Base-by-base conservation (phyloP, 2,797 vertebrate species). In the Chloroceryle inda region DNA sequence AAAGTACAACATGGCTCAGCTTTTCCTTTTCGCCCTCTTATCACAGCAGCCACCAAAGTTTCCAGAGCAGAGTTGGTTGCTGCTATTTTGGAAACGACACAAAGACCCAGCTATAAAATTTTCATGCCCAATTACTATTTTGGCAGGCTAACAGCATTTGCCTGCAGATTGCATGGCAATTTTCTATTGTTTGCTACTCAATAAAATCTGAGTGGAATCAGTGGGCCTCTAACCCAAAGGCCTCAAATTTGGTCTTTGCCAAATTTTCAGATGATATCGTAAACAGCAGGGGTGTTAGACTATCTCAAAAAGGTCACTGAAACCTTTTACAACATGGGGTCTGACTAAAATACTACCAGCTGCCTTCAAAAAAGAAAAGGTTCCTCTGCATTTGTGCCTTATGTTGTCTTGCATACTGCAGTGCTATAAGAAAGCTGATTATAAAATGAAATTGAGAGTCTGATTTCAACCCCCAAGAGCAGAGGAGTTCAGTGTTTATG, bases 91-190 rank as follows among this genome's bases (percentile, higher is more conserved):
- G 90, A 95, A 85, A 83, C 0, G 4, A 77, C 67, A 92, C 26
- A 85, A 69, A 88, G 49, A 80, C 73, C n/a, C 76, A 93, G 72
- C 88, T 87, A 95, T 85, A 94, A 96, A 92, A 93, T 94, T 90
- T 95, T 95, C 90, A 96, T 95, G 94, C 77, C 82, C 94, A 95
- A 92, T 96, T 95, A 95, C 85, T 93, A 88, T 83, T 94, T 89
- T 97, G 95, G 95, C 92, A 92, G 88, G 56, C 45, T 87, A 77
- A 93, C 80, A 93, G 76, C 1, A 0, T 63, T 71, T 17, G 80
- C 88, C 85, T 92, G 83, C 85, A 96, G 94, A 95, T 89, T 93
- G 93, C 88, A 89, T 61, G 53, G 88, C 64, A 90, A 95, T 96
- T 95, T 94, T 94, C 77, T 97, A 80, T 95, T 96, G 93, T 95